Evolutionary conservation across 2,113 vertebrate genomes (phyloP).

Genomic region (Pelecanoides urinatrix): DNA sequence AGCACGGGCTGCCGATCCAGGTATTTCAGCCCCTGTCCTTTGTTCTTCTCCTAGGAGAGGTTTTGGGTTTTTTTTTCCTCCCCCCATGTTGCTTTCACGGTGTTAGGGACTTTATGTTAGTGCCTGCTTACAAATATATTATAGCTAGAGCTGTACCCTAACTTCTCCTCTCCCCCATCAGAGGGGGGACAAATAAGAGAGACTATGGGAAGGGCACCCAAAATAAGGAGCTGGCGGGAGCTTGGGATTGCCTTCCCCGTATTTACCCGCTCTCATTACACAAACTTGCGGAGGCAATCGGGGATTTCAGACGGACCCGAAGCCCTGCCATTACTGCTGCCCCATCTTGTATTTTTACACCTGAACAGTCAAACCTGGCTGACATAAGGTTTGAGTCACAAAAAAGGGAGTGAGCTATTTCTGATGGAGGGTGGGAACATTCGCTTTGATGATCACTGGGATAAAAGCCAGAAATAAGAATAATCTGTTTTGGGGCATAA

Average conservation of each 20-base stretch:
- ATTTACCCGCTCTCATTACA: not conserved
- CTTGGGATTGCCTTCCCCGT: not conserved
- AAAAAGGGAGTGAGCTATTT: not conserved
- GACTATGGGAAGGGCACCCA: not conserved
- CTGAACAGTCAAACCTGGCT: not conserved
- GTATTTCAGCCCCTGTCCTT: slow-evolving; percentile 48
- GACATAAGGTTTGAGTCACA: not conserved
- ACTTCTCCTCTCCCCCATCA: not conserved
- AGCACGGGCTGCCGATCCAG: not conserved
- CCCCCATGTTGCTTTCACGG: not conserved
- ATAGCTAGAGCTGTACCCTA: not conserved
- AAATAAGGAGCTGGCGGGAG: not conserved
- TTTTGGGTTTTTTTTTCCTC: not conserved
- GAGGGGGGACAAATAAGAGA: not conserved
- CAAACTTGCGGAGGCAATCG: not conserved
- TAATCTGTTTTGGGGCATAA: not conserved
- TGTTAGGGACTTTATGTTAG: not conserved
- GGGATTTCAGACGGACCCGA: not conserved
- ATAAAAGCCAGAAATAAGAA: not conserved
- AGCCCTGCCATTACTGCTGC: not conserved
- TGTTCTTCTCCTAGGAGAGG: slow-evolving; percentile 33
- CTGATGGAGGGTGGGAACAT: not conserved
- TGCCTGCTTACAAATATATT: not conserved
- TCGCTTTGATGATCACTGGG: not conserved
- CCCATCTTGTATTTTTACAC: not conserved